Evolutionary conservation across 2,888 invertebrate species (phyloP).

Genomic region (Rambutsinella grinnellia): DNA sequence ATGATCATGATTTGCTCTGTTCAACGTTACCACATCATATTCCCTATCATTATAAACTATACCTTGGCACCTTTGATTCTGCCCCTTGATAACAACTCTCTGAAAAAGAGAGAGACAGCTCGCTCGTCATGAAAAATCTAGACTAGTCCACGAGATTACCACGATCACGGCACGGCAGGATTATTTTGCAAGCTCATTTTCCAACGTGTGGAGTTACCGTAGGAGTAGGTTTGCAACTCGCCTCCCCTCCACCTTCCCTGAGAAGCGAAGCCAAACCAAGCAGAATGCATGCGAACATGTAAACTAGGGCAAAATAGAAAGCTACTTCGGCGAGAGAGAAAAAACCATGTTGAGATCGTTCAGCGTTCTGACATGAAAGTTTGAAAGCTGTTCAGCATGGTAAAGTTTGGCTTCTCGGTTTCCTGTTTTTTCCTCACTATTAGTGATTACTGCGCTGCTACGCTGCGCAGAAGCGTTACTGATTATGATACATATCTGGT

Average conservation of each 20-base stretch:
- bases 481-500: too few relatives aligned
- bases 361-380: not conserved
- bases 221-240: not conserved
- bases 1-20: too few relatives aligned
- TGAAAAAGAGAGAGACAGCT: not conserved
- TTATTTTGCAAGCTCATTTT: conserved; percentile 11
- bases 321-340: conserved; percentile 36
- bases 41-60: not conserved
- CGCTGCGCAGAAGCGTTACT: not conserved
- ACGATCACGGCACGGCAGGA: conserved; percentile 15
- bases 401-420: conserved; percentile 48
- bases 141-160: conserved; percentile 7
- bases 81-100: not conserved
- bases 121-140: conserved; percentile 7
- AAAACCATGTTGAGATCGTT: not conserved
- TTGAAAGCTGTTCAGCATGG: too few relatives aligned
- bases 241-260: not conserved
- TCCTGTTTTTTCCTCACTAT: too few relatives aligned
- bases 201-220: not conserved
- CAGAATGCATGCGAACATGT: conserved; percentile 47
- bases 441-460: too few relatives aligned
- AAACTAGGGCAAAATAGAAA: conserved; percentile 64
- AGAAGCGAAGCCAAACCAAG: not conserved
- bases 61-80: too few relatives aligned
- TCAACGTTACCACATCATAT: not conserved